Evolutionary conservation across 2,113 vertebrate species (phyloP).

Genomic region (Carassius carassius): DNA sequence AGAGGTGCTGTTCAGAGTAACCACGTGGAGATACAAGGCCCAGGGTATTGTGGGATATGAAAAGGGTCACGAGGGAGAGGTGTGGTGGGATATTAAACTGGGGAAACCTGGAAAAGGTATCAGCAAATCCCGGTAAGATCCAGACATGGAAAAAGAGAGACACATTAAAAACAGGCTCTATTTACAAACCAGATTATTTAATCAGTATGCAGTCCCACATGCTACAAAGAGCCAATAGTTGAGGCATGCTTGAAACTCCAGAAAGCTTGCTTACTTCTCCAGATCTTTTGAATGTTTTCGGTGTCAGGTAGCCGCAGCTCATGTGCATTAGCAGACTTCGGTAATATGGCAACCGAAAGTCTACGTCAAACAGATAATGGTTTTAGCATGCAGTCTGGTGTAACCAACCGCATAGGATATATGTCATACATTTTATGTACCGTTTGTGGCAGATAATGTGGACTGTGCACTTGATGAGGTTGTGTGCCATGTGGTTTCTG

Average conservation of each 20-base stretch:
- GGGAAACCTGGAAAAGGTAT: constrained; percentile 54
- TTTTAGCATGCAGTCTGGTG: constrained; percentile 50
- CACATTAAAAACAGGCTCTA: constrained; percentile 55
- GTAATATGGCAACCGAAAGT: constrained; percentile 43
- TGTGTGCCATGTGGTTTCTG: constrained; percentile 23
- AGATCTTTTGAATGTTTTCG: constrained; percentile 55
- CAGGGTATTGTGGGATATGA: constrained; percentile 21
- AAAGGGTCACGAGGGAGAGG: constrained; percentile 31
- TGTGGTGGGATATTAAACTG: constrained; percentile 47
- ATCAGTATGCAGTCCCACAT: constrained; percentile 61
- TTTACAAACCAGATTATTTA: constrained; percentile 65
- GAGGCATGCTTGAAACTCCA: constrained; percentile 51
- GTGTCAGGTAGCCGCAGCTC: constrained; percentile 57
- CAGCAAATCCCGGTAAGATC: constrained; percentile 47
- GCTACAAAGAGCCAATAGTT: constrained; percentile 48
- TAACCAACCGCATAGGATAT: constrained; percentile 31
- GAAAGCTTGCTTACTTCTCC: constrained; percentile 54
- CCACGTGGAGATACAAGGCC: constrained; percentile 35
- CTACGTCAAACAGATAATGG: constrained; percentile 48
- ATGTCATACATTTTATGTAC: constrained; percentile 15
- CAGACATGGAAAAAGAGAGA: constrained; percentile 52
- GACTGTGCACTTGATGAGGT: constrained; percentile 25
- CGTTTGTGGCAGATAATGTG: constrained; percentile 13
- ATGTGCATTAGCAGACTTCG: constrained; percentile 36
- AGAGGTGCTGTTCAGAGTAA: constrained; percentile 24